Base-by-base conservation (phyloP, 2,888 invertebrate species). In the Acanthoscelides obtectus region DNA sequence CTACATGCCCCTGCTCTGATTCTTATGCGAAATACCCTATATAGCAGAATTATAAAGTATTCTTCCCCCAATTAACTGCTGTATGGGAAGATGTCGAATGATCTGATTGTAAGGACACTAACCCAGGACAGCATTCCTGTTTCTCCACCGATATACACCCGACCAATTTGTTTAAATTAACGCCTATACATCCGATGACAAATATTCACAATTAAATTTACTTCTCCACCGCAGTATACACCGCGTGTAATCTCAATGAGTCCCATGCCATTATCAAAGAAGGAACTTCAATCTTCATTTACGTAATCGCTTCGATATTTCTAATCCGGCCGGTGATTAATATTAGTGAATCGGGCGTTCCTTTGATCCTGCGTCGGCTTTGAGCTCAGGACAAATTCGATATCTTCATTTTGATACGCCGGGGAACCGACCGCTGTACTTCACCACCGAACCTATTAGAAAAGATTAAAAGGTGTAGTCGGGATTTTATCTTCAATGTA, bases 301-400 rank as follows among this genome's bases (percentile, higher is more conserved):
- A 83, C 82, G 83, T 83, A 83, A 83, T 81, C 83, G 79, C 83
- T 80, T 80, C 81, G 77, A 82, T 83, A 81, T 82, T 81, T 82
- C 82, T 83, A 83, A 83, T 83, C 83, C 81, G 72, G 75, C 78
- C 45, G 77, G 80, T 82, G 83, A 83, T 82, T 82, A 82, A 83
- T 83, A 81, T 80, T 79, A 79, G 82, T 79, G 80, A 78, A 81
- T 45, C 79, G 77, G 77, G 78, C n/a, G 77, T 77, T 75, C 77
- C 81, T 82, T 82, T 82, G 83, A 82, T 82, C 79, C 77, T 45
- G 45, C 73, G 72, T 75, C 77, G 78, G 75, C 77, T 74, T 75
- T 69, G 27, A 67, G 73, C 75, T 72, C 73, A 66, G 74, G 71
- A 76, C 76, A 74, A 76, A 74, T 75, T 75, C 72, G 74, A 77